A percentile compares a stretch with the other conserved stretches of the same genome.
Conservation (phyloP, 1,140 invertebrate species). For the Cyphomyrmex costatus region DNA sequence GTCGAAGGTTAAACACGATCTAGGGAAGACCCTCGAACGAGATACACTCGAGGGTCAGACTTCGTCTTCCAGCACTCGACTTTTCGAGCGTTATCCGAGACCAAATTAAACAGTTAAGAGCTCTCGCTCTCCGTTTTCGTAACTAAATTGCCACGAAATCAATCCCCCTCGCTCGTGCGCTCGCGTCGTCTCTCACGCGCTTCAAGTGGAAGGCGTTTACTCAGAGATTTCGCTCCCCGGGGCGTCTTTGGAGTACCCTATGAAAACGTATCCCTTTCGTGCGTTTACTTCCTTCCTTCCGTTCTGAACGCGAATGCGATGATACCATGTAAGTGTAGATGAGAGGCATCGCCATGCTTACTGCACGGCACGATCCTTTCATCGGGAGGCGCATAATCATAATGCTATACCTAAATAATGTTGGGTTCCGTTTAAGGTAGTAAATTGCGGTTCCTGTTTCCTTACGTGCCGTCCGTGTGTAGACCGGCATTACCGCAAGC, state of each 20-base stretch:
- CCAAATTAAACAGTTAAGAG: constrained; percentile 66
- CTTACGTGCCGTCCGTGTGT: constrained; percentile 44
- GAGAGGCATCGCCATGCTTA: not conserved
- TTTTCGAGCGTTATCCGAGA: constrained; percentile 30
- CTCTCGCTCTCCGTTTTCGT: constrained; percentile 59
- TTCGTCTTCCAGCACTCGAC: constrained; percentile 31
- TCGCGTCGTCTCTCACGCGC: constrained; percentile 1
- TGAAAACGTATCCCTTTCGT: constrained; percentile 43
- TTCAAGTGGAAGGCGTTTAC: constrained; percentile 23
- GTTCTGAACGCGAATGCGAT: not conserved
- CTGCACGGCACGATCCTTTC: not conserved
- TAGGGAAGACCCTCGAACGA: not conserved
- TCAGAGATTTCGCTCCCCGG: constrained; percentile 10
- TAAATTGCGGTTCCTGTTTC: constrained; percentile 59
- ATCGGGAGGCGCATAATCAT: constrained; percentile 42
- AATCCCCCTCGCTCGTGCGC: constrained; percentile 43
- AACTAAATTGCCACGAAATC: constrained; percentile 70
- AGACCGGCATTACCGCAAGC: constrained; percentile 49
- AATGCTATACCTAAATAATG: constrained; percentile 40
- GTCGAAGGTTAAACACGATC: constrained; percentile 43
- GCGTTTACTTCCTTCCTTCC: not conserved
- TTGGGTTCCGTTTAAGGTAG: constrained; percentile 42
- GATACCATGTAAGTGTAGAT: not conserved
- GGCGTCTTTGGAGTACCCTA: not conserved
- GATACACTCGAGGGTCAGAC: constrained; percentile 22